Base-by-base conservation (phyloP, 2,797 vertebrate species). In the Spea hammondii region DNA sequence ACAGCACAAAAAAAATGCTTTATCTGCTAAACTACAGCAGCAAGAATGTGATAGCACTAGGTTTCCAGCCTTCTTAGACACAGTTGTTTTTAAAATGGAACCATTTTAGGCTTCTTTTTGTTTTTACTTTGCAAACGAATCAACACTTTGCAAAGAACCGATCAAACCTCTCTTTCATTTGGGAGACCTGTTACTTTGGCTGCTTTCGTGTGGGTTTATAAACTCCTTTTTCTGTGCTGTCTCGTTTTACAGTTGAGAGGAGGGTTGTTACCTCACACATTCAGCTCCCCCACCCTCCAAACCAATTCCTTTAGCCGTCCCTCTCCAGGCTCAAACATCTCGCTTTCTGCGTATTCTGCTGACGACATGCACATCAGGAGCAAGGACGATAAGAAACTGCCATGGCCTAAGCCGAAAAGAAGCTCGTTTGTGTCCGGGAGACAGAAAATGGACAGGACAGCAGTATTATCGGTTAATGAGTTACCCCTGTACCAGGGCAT, bases 391-490 rank as follows among this genome's bases (percentile, higher is more conserved):
- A 82, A 76, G 80, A 84, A 77, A 72, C 65, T 74, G 60, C 69
- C 80, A 48, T 84, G 80, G 77, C 47, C 73, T 53, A 82, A 82
- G 72, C 6, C 70, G 59, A 82, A 82, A 76, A 72, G 76, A 57
- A 75, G 65, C 47, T 76, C 69, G 6, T 66, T 84, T 83, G 70
- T 53, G 46, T 12, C 60, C 5, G 73, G 80, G 59, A 79, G 70
- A 60, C 68, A 76, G 80, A 79, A 73, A 73, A 78, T 73, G 69
- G 76, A 83, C 67, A 76, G 77, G 51, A 82, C 79, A 67, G 53
- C 70, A 69, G 14, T 82, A 53, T 75, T 77, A 82, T 84, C 79
- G 78, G 69, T 82, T 79, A 77, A 82, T 82, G 70, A 73, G 12
- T 75, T 66, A 55, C 44, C 51, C 32, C n/a, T 64, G 7, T 70